Base-by-base conservation (phyloP, 2,113 vertebrate species). In the Barbus barbus region DNA sequence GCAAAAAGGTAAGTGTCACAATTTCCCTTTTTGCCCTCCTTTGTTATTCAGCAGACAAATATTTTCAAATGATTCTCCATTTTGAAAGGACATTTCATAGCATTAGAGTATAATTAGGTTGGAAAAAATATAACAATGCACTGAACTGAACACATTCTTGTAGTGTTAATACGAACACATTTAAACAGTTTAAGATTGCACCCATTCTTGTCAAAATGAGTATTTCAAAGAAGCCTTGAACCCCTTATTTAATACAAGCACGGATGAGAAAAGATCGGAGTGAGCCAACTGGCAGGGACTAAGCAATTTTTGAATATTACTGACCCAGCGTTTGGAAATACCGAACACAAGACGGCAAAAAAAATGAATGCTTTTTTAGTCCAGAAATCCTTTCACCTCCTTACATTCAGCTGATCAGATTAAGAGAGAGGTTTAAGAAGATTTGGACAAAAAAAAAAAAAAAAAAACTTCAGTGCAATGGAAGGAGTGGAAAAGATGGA, bases 381-480 rank as follows among this genome's bases (percentile, higher is more conserved):
- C 95, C 95, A 94, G 92, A 93, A 97, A 96, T 97, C 97, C 96
- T 97, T 98, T 98, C 96, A 98, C 96, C 96, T 96, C 97, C 96
- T 98, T 97, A 96, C 95, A 98, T 96, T 96, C 87, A 95, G 96
- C 90, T 97, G 96, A 99, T 99, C 93, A 99, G 97, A 99, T 99
- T 99, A 99, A 96, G 96, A 97, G 95, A 96, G 97, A 98, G 96
- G 96, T 99, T 98, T 98, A 98, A 98, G 97, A 96, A 98, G 97
- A 98, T 98, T 98, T 97, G 95, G 95, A 97, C 94, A 91, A 92
- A 93, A 94, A 95, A 95, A 92, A 93, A 95, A 95, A 94, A 96
- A 96, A 95, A n/a, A n/a, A n/a, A n/a, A n/a, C n/a, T n/a, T n/a
- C n/a, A n/a, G n/a, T 93, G 94, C 96, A 96, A 95, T 95, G 95